These are phyloP conservation scores for Epinotia brunnichana DNA, from an alignment of 2,888 invertebrate species.

Conservation along the genomic window DNA sequence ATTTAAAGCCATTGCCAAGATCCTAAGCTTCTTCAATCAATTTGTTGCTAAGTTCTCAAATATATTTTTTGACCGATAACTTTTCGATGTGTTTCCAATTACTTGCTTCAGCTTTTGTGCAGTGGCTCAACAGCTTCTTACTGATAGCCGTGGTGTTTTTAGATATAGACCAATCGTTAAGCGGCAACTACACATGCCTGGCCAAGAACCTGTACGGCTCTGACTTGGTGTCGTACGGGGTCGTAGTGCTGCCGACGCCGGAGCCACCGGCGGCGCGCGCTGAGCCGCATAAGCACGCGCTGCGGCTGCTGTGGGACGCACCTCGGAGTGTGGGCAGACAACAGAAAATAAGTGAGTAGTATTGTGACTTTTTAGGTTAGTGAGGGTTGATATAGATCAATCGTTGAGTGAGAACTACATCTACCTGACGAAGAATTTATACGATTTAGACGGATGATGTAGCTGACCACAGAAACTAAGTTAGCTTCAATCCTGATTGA, in stretches of 20 bases:
- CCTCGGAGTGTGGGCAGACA: conserved; percentile 61
- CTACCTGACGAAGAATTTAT: too few relatives aligned
- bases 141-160: conserved; percentile 48
- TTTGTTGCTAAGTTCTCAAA: too few relatives aligned
- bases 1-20: too few relatives aligned
- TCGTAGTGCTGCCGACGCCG: conserved; percentile 90
- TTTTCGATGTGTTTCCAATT: too few relatives aligned
- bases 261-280: conserved; percentile 86
- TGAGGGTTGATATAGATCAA: not conserved
- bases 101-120: too few relatives aligned
- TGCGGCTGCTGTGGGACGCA: conserved; percentile 86
- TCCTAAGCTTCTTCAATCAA: too few relatives aligned
- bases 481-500: too few relatives aligned
- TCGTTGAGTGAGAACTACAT: too few relatives aligned
- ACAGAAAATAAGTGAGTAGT: conserved; percentile 71
- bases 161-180: conserved; percentile 88
- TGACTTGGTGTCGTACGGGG: conserved; percentile 91
- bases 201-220: conserved; percentile 93
- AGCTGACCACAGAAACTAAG: too few relatives aligned
- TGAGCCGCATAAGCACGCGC: conserved; percentile 72
- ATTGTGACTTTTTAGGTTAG: not conserved
- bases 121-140: too few relatives aligned
- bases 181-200: conserved; percentile 91
- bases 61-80: too few relatives aligned
- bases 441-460: too few relatives aligned